Conservation (phyloP, 2,113 vertebrate genomes). For the Motacilla tschutschensis region DNA sequence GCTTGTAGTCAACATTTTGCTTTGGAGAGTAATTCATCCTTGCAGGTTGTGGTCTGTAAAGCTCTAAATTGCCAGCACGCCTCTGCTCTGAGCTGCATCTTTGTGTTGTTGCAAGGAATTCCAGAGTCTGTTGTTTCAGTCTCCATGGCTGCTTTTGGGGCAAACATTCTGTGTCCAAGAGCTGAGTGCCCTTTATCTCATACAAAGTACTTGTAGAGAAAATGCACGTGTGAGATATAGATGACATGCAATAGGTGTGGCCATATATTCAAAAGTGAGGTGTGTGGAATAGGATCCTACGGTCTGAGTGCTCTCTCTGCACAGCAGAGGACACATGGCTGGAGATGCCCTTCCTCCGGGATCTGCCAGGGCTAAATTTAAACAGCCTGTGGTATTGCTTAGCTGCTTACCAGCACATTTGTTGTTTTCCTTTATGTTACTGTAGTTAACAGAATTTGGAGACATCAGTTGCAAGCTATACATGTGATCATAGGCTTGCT, state of each 20-base stretch:
- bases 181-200: not conserved
- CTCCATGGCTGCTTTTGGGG: not conserved
- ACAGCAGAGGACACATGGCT: not conserved
- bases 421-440: not conserved
- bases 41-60: not conserved
- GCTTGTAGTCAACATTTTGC: not conserved
- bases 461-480: not conserved
- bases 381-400: not conserved
- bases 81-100: not conserved
- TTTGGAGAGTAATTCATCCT: not conserved
- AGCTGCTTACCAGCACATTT: not conserved
- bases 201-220: not conserved
- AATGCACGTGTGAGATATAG: accelerated
- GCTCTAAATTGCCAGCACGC: not conserved
- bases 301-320: not conserved
- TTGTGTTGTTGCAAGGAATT: not conserved
- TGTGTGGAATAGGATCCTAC: not conserved
- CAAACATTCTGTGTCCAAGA: not conserved
- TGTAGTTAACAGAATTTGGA: not conserved
- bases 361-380: constrained; percentile 13
- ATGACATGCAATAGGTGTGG: not conserved
- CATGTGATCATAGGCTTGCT: not conserved
- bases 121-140: not conserved
- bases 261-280: not conserved
- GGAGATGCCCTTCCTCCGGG: not conserved